Evolutionary conservation across 2,888 invertebrate genomes (phyloP).

Genomic region (Brachyptera putata): DNA sequence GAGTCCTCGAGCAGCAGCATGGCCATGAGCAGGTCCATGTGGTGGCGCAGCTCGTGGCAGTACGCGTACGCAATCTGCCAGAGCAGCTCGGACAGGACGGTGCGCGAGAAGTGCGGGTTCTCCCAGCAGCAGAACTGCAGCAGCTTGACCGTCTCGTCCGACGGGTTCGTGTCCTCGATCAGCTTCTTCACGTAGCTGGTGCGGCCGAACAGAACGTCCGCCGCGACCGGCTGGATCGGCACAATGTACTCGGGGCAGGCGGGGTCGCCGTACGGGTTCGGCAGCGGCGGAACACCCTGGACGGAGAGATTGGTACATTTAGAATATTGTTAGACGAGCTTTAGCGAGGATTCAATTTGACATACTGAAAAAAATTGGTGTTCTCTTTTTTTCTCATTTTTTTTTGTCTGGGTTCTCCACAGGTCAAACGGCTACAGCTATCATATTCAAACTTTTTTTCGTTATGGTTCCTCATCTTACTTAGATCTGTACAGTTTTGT

Average conservation of each 20-base stretch:
- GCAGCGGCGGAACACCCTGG: constrained; percentile 55
- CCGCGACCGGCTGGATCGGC: constrained; percentile 68
- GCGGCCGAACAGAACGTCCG: constrained; percentile 76
- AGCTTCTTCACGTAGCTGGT: constrained; percentile 83
- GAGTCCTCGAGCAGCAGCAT: constrained; percentile 89
- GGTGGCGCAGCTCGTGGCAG: constrained; percentile 89
- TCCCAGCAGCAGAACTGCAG: constrained; percentile 96
- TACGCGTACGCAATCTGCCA: constrained; percentile 91
- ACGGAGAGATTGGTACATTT: constrained; percentile 8
- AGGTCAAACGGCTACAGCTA: too few relatives aligned
- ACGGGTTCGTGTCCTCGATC: constrained; percentile 88
- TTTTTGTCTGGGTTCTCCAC: too few relatives aligned
- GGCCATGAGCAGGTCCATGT: constrained; percentile 82
- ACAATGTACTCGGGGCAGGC: constrained; percentile 56
- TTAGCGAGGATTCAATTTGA: too few relatives aligned
- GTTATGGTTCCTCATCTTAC: too few relatives aligned
- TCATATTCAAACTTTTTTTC: too few relatives aligned
- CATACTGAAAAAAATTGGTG: too few relatives aligned
- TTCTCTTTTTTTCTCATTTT: too few relatives aligned
- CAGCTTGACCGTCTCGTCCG: constrained; percentile 85
- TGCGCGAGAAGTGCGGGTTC: constrained; percentile 88
- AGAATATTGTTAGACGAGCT: too few relatives aligned
- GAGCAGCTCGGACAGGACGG: constrained; percentile 82
- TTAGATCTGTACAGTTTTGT: too few relatives aligned
- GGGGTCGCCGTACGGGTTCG: constrained; percentile 71